phyloP scores from a whole-genome alignment of 2,888 invertebrate species.

The Eupithecia centaureata region DNA sequence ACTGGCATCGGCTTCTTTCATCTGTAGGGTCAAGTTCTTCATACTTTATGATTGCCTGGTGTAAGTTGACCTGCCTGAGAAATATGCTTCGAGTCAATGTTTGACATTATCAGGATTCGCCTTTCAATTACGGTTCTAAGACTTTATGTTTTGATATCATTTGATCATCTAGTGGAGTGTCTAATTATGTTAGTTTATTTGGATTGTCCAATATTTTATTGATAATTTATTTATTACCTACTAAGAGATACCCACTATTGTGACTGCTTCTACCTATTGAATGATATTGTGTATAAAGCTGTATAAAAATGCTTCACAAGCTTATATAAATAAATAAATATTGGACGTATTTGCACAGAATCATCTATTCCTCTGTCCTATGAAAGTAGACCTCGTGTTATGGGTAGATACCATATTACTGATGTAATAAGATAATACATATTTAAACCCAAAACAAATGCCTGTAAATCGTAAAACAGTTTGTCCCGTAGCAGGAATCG shows the following conservation, averaged over 20 bases:
- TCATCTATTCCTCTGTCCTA: too few relatives aligned
- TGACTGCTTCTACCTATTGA: background rate
- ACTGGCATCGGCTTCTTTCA: conserved; percentile 32
- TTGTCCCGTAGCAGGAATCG: too few relatives aligned
- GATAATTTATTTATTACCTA: background rate
- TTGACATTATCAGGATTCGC: conserved; percentile 5
- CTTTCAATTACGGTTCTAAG: background rate
- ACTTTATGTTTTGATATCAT: background rate
- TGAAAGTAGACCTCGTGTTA: too few relatives aligned
- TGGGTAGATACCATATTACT: too few relatives aligned
- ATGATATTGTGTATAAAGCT: background rate
- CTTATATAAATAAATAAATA: too few relatives aligned
- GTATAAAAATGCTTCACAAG: background rate
- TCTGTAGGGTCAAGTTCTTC: conserved; percentile 34
- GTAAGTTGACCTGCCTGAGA: conserved; percentile 35
- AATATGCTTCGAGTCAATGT: conserved; percentile 8
- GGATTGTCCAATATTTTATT: too few relatives aligned
- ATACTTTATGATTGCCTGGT: conserved; percentile 34
- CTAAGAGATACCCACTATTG: background rate
- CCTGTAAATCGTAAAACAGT: too few relatives aligned
- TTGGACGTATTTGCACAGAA: too few relatives aligned
- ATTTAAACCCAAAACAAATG: too few relatives aligned
- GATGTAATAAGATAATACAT: too few relatives aligned
- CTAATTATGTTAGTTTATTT: background rate
- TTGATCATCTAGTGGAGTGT: background rate